A percentile compares a stretch with the other conserved stretches of the same genome.
phyloP scores from a whole-genome alignment of 2,113 vertebrate genomes.

The Antechinus stuartii region DNA sequence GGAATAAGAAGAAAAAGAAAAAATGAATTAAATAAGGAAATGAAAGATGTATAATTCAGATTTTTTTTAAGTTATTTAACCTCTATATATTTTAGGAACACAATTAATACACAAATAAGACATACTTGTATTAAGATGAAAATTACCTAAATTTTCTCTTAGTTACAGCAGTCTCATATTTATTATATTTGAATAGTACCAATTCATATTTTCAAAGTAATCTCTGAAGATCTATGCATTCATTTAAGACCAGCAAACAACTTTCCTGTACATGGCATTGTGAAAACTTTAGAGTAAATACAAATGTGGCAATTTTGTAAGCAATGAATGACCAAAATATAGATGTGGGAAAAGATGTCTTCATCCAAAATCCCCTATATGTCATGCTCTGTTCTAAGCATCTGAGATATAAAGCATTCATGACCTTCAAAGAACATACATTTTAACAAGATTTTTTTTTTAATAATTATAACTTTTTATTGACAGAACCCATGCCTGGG shows the following conservation, averaged over 20 bases:
- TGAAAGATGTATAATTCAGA: not conserved
- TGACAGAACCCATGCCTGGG: no score
- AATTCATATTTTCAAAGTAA: not conserved
- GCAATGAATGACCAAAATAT: not conserved
- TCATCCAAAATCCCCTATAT: not conserved
- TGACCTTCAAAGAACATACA: not conserved
- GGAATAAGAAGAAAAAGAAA: no score
- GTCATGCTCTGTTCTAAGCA: not conserved
- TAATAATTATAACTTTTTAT: no score
- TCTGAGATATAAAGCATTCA: no score
- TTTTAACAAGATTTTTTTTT: not conserved
- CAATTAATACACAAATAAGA: no score
- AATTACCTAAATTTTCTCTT: not conserved
- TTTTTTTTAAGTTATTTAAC: not conserved
- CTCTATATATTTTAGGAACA: no score
- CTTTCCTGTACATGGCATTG: not conserved
- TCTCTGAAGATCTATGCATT: not conserved
- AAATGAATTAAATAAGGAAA: not conserved
- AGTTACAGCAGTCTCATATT: not conserved
- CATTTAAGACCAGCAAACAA: not conserved
- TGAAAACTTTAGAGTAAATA: not conserved
- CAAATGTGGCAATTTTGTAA: not conserved
- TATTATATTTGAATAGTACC: not conserved
- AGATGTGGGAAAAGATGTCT: not conserved
- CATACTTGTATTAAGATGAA: not conserved